Percentiles rank a stretch among this genome's conserved stretches.
These are phyloP conservation scores for Smutsia gigantea DNA, from an alignment of 2,797 vertebrate genomes.

Conservation along the genomic window DNA sequence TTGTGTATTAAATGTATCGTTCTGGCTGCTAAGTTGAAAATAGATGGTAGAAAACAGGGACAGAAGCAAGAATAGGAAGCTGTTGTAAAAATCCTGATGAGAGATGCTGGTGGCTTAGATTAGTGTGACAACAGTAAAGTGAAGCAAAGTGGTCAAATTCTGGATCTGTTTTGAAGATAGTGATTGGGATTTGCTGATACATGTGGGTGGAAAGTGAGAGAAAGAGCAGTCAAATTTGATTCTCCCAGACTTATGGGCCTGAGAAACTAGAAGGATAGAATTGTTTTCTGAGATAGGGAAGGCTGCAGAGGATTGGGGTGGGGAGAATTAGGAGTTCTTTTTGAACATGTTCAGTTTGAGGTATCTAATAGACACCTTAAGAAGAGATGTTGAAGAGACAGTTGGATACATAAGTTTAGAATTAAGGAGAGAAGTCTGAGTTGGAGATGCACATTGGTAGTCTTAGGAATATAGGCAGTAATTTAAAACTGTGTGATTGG, in stretches of 20 bases:
- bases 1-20: background rate
- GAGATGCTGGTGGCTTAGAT: background rate
- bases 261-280: background rate
- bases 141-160: background rate
- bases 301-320: background rate
- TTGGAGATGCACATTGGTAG: background rate
- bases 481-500: background rate
- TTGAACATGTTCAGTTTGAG: background rate
- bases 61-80: background rate
- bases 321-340: background rate
- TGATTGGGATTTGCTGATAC: background rate
- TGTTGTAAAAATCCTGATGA: background rate
- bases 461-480: background rate
- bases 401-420: background rate
- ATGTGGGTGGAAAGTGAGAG: background rate
- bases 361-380: background rate
- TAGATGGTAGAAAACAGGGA: background rate
- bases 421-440: background rate
- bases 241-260: background rate
- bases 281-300: background rate
- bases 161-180: background rate
- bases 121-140: background rate
- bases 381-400: background rate
- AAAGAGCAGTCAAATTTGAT: background rate
- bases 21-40: background rate